phyloP scores from a whole-genome alignment of 2,888 invertebrate species.

The Pocota personata region DNA sequence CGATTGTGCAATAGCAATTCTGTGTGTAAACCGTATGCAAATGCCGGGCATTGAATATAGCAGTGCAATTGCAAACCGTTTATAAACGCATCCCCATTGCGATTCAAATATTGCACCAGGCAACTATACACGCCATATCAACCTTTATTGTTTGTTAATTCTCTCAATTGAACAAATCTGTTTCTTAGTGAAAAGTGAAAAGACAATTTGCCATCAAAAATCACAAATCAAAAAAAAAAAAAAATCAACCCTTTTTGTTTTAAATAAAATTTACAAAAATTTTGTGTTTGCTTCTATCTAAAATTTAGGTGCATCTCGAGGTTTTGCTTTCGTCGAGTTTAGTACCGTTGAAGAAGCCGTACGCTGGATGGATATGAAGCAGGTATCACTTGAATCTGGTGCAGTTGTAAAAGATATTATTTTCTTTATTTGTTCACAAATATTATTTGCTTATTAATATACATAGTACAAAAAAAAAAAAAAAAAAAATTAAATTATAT shows the following conservation, averaged over 20 bases:
- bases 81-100: conserved; percentile 39
- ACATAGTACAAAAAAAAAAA: conserved; percentile 4
- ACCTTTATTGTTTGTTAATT: not conserved
- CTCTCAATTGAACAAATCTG: conserved; percentile 52
- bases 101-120: conserved; percentile 21
- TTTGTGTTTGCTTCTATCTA: conserved; percentile 86
- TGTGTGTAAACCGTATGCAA: conserved; percentile 57
- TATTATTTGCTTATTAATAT: conserved; percentile 49
- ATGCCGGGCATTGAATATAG: conserved; percentile 8
- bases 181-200: conserved; percentile 45
- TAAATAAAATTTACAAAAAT: conserved; percentile 82
- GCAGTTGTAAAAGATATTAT: conserved; percentile 74
- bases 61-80: conserved; percentile 57
- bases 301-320: conserved; percentile 94
- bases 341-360: conserved; percentile 93
- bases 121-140: not conserved
- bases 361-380: conserved; percentile 96
- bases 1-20: conserved; percentile 12
- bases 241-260: conserved; percentile 77
- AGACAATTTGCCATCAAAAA: conserved; percentile 40
- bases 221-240: conserved; percentile 66
- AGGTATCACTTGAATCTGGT: conserved; percentile 83
- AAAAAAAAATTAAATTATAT: not conserved
- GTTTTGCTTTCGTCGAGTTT: conserved; percentile 97
- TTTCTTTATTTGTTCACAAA: conserved; percentile 56